Evolutionary conservation across 1,140 invertebrate species (phyloP).

Genomic region (Neodiprion lecontei): DNA sequence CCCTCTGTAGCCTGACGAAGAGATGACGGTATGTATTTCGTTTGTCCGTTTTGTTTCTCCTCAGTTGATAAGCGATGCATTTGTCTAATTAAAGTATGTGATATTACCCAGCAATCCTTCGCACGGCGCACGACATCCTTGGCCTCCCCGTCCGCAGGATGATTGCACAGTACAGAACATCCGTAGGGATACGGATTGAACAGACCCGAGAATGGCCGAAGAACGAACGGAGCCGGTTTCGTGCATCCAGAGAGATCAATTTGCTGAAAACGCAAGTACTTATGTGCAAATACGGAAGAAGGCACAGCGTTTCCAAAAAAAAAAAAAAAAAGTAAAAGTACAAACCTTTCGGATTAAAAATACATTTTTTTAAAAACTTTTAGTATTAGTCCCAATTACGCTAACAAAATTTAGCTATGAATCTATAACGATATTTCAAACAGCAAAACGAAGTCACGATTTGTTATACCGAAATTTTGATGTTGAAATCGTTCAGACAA

Average conservation of each 20-base stretch:
- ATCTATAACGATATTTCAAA: too few relatives aligned
- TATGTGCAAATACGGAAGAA: too few relatives aligned
- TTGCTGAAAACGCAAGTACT: constrained; percentile 35
- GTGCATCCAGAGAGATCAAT: constrained; percentile 51
- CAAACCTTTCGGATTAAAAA: background rate
- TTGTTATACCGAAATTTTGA: too few relatives aligned
- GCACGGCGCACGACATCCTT: constrained; percentile 75
- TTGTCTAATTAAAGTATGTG: constrained; percentile 14
- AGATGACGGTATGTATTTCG: background rate
- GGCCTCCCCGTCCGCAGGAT: constrained; percentile 76
- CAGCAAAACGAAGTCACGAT: too few relatives aligned
- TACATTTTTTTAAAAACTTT: background rate
- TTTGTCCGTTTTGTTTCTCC: too few relatives aligned
- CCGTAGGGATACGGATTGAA: constrained; percentile 80
- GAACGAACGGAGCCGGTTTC: constrained; percentile 68
- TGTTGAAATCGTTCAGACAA: too few relatives aligned
- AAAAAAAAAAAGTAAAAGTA: constrained; percentile 11
- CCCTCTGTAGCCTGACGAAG: constrained; percentile 55
- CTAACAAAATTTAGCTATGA: too few relatives aligned
- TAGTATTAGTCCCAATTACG: too few relatives aligned
- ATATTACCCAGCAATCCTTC: constrained; percentile 73
- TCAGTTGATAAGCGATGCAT: constrained; percentile 29
- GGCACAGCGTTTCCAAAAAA: background rate
- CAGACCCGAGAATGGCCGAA: constrained; percentile 78
- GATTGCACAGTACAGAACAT: constrained; percentile 83